Base-by-base conservation (phyloP, 2,797 vertebrate species). In the Chaetodon trifasciatus region DNA sequence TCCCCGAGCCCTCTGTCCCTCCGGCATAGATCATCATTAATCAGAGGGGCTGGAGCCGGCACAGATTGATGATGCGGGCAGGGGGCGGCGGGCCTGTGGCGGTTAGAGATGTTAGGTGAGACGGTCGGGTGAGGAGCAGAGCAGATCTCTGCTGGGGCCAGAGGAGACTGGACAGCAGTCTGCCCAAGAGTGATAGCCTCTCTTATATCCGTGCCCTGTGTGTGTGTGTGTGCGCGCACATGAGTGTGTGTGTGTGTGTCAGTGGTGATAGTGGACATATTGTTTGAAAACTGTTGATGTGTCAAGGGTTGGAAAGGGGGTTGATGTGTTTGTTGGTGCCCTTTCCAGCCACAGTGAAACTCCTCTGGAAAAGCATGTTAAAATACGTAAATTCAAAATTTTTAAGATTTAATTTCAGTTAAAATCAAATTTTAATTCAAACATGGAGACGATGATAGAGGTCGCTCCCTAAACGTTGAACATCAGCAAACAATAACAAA, bases 31-130 rank as follows among this genome's bases (percentile, higher is more conserved):
- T 94, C 92, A 92, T 92, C 94, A 94, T 96, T 95, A 95, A 96
- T 96, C 95, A 95, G 92, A 91, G 78, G 84, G 82, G 81, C 90
- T 24, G 15, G 81, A 85, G 85, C 68, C 66, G 46, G 87, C 81
- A 79, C 90, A 94, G 95, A 95, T 95, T 94, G 94, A 95, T 96
- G 95, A 95, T 92, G 88, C 52, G 89, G 88, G 90, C 88, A 87
- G 82, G 86, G 92, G 88, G 89, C 79, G 81, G 83, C 82, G 35
- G 92, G 89, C 92, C 89, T 83, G 73, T 90, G 88, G 88, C 62
- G 81, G 88, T 79, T 82, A 81, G 90, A 91, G 93, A 94, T 94
- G 92, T 93, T 92, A 93, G 94, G 92, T 92, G 93, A 93, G 93
- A 87, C 80, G 71, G 82, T 79, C 71, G 87, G 92, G 90, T 90